phyloP scores from a whole-genome alignment of 2,888 invertebrate genomes.

The Syritta pipiens region DNA sequence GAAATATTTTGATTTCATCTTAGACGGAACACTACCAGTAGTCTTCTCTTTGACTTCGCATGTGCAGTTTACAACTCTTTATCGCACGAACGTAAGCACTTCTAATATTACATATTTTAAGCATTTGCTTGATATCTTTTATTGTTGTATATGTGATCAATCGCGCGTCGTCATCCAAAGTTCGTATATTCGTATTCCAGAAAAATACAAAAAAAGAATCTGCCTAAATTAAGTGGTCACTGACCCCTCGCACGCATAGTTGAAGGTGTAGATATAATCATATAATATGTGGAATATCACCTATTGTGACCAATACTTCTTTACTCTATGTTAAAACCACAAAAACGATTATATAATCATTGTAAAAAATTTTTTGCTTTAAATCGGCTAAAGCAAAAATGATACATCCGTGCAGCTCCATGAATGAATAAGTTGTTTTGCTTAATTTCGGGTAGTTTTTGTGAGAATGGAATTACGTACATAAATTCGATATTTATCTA shows the following conservation, averaged over 20 bases:
- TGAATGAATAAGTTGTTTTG: no score
- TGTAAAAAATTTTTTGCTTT: not conserved
- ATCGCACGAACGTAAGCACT: conserved; percentile 55
- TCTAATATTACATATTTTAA: conserved; percentile 29
- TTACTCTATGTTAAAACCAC: conserved; percentile 1
- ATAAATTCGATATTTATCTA: no score
- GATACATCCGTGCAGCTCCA: no score
- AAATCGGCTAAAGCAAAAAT: no score
- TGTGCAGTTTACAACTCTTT: conserved; percentile 57
- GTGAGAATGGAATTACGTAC: no score
- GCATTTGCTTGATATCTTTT: conserved; percentile 6
- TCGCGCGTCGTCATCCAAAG: not conserved
- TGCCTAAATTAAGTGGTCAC: conserved; percentile 27
- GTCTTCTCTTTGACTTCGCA: conserved; percentile 44
- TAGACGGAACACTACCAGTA: conserved; percentile 21
- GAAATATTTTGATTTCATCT: conserved; percentile 31
- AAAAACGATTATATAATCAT: conserved; percentile 44
- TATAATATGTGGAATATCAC: conserved; percentile 27
- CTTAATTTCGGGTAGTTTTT: no score
- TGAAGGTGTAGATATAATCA: conserved; percentile 22
- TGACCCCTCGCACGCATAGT: conserved; percentile 25
- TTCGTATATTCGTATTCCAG: conserved; percentile 10
- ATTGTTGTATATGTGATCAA: not conserved
- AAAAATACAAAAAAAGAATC: conserved; percentile 25
- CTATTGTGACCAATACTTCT: conserved; percentile 9